These are phyloP conservation scores for Trissoscelio sp. DNA, from an alignment of 2,888 invertebrate species.

Conservation along the genomic window DNA sequence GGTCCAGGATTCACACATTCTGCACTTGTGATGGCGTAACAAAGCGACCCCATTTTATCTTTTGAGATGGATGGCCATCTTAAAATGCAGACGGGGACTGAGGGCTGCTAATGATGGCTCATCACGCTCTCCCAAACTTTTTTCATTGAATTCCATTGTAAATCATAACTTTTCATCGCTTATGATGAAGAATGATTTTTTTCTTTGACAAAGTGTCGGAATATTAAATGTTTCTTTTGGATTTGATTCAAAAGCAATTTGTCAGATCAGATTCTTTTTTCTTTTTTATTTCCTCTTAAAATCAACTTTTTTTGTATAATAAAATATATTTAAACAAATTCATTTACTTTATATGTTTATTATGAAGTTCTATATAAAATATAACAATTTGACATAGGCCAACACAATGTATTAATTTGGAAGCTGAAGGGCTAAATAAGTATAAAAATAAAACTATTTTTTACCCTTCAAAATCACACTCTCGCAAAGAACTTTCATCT, in stretches of 20 bases:
- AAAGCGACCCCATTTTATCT: conserved; percentile 4
- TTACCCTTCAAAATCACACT: conserved; percentile 88
- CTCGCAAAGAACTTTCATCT: conserved; percentile 87
- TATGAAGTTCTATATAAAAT: no score
- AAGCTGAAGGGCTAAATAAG: no score
- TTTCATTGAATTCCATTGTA: conserved; percentile 22
- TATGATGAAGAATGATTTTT: conserved; percentile 11
- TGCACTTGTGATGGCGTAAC: conserved; percentile 9
- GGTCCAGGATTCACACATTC: background rate
- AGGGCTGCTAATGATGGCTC: conserved; percentile 28
- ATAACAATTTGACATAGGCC: no score
- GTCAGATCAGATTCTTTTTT: no score
- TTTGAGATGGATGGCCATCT: conserved; percentile 24
- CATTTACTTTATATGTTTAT: no score
- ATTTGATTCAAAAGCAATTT: background rate
- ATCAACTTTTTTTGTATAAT: no score
- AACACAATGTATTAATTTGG: no score
- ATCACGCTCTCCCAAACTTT: conserved; percentile 20
- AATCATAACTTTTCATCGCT: conserved; percentile 22
- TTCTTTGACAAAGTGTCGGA: background rate
- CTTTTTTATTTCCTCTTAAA: no score
- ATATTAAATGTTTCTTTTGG: background rate
- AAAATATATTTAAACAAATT: no score
- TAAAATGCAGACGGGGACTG: conserved; percentile 9
- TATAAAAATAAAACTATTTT: conserved; percentile 25